Conservation (phyloP, 2,888 invertebrate species). For the Scaptomyza flava region DNA sequence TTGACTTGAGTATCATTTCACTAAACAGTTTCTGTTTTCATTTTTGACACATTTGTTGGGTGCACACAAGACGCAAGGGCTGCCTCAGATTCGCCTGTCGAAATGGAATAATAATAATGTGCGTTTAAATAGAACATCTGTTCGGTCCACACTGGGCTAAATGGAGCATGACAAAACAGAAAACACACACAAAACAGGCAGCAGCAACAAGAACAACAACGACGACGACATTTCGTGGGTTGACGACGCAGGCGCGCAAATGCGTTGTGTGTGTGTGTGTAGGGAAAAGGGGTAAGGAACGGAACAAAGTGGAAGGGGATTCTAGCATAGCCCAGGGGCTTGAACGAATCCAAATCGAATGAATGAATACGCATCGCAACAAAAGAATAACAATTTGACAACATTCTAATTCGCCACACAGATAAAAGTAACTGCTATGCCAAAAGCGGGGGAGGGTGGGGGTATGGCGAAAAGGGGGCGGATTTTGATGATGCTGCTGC, state of each 20-base stretch:
- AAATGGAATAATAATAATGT: constrained; percentile 83
- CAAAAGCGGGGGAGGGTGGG: neutral
- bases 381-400: constrained; percentile 84
- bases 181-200: constrained; percentile 73
- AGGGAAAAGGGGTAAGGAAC: constrained; percentile 66
- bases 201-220: constrained; percentile 8
- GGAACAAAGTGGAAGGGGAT: constrained; percentile 5
- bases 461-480: constrained; percentile 21
- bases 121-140: constrained; percentile 85
- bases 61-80: constrained; percentile 48
- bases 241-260: constrained; percentile 69
- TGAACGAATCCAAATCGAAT: constrained; percentile 76
- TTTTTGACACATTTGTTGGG: constrained; percentile 47
- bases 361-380: constrained; percentile 78
- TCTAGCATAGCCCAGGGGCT: constrained; percentile 13
- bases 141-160: constrained; percentile 84
- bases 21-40: no score
- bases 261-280: neutral
- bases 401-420: constrained; percentile 84
- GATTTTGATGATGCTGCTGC: constrained; percentile 51
- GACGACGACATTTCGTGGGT: constrained; percentile 33
- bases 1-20: no score
- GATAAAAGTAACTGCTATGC: constrained; percentile 76
- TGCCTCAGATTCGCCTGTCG: constrained; percentile 75
- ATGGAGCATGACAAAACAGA: constrained; percentile 84